Evolutionary conservation across 2,888 invertebrate genomes (phyloP).

Genomic region (Agrochola lota): DNA sequence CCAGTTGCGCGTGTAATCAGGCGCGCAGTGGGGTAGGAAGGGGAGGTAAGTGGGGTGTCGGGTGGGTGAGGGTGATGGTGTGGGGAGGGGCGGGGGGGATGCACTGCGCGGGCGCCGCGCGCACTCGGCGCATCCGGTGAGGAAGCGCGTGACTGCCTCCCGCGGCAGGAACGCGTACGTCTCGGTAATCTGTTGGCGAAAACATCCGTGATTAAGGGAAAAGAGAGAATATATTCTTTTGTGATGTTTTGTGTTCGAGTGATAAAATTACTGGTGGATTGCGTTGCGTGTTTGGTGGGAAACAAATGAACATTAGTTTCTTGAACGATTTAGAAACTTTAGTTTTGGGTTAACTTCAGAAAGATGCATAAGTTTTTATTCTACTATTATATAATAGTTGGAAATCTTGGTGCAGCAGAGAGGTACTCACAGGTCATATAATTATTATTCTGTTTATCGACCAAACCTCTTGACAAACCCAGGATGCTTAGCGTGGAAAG

Average conservation of each 20-base stretch:
- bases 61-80: conserved; percentile 88
- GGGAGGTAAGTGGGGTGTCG: conserved; percentile 85
- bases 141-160: conserved; percentile 98
- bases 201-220: conserved; percentile 74
- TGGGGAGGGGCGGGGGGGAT: conserved; percentile 90
- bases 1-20: conserved; percentile 89
- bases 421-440: background rate
- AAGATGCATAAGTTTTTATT: background rate
- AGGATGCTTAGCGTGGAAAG: background rate
- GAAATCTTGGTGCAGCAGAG: background rate
- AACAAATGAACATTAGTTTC: conserved; percentile 29
- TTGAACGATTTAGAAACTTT: conserved; percentile 6
- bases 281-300: background rate
- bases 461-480: background rate
- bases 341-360: background rate
- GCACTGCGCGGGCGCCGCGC: conserved; percentile 94
- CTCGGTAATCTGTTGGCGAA: conserved; percentile 96
- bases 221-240: conserved; percentile 60
- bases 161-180: conserved; percentile 98
- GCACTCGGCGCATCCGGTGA: conserved; percentile 98
- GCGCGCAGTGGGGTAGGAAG: conserved; percentile 84
- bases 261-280: conserved; percentile 48
- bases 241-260: conserved; percentile 57
- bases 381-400: background rate
- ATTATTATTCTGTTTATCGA: background rate